These are phyloP conservation scores for Hypsibius dujardini DNA, from an alignment of 1,140 invertebrate species.

Conservation along the genomic window DNA sequence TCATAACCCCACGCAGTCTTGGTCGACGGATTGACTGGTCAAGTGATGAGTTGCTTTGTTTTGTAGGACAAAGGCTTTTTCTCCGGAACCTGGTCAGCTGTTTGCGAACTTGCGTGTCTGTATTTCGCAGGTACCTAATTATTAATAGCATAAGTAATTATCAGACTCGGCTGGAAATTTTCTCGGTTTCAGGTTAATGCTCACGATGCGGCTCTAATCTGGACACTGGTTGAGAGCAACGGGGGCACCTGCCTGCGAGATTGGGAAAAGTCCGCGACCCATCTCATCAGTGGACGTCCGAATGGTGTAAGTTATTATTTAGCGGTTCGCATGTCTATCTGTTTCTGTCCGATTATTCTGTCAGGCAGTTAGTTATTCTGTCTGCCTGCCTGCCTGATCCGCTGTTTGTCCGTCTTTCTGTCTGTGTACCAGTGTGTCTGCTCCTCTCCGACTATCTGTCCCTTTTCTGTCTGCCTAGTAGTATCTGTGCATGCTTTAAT, in stretches of 20 bases:
- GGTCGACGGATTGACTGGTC: too few species aligned
- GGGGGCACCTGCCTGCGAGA: neutral
- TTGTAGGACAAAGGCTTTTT: constrained; percentile 4
- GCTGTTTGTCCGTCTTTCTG: neutral
- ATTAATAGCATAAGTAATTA: neutral
- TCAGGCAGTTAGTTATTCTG: neutral
- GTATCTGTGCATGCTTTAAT: too few species aligned
- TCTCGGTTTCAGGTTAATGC: neutral
- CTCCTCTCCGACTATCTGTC: too few species aligned
- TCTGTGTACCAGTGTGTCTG: too few species aligned
- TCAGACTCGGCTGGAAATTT: neutral
- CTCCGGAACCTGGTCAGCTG: constrained; percentile 7
- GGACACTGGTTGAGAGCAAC: neutral
- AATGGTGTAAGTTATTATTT: neutral
- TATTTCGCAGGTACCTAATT: constrained; percentile 1
- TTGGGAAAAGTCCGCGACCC: neutral
- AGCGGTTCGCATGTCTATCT: too few species aligned
- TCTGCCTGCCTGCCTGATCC: neutral
- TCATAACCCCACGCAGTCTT: too few species aligned
- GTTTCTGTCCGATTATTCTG: neutral
- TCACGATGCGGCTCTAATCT: neutral
- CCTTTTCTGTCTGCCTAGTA: too few species aligned
- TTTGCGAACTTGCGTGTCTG: neutral
- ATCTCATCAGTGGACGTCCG: neutral
- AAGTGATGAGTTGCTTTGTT: too few species aligned